Evolutionary conservation across 2,888 invertebrate species (phyloP), one percentile per base, ranked within the genome.

Genomic region (Pristionchus entomophagus): DNA sequence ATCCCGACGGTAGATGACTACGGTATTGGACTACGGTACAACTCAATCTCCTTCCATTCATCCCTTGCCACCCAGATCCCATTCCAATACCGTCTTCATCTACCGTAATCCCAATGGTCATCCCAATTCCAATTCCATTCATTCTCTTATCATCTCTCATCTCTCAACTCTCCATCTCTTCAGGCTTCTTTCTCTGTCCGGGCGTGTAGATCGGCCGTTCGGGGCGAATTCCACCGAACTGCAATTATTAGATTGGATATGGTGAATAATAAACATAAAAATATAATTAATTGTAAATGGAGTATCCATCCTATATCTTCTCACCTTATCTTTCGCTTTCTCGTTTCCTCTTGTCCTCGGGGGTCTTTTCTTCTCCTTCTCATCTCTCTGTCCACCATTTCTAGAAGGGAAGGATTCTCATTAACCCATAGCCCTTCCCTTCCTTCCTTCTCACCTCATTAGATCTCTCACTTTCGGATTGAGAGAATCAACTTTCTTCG

Each of bases 161-260:
- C 51, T 32, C 51, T 51, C 51, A 51, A 53, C 51, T 53, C 32
- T 78, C 51, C 32, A 51, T 82, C 82, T 82, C 82, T 82, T 59
- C 83, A n/a, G 45, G 35, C 29, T 84, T 84, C 83, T 84, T 84
- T 8, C 65, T 84, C 49, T 32, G 32, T 5, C 83, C 83, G 32
- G 83, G 83, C n/a, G 45, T 84, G 49, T 84, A 84, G 35, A 84
- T 84, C 1, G 83, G 65, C 0, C 83, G 83, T 65, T 84, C 83
- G 2, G 83, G 83, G 6, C 83, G 83, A 49, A 12, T 65, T 62
- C 83, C 83, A 29, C 19, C 26, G 17, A 51, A 4, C 51, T 51
- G 5, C 17, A 26, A 51, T 14, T 12, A n/a, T 51, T 22, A 6
- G 26, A 29, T 49, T 17, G 4, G 19, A 65, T n/a, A n/a, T n/a